Base-by-base conservation (phyloP, 2,113 vertebrate genomes). In the Vombatus ursinus region DNA sequence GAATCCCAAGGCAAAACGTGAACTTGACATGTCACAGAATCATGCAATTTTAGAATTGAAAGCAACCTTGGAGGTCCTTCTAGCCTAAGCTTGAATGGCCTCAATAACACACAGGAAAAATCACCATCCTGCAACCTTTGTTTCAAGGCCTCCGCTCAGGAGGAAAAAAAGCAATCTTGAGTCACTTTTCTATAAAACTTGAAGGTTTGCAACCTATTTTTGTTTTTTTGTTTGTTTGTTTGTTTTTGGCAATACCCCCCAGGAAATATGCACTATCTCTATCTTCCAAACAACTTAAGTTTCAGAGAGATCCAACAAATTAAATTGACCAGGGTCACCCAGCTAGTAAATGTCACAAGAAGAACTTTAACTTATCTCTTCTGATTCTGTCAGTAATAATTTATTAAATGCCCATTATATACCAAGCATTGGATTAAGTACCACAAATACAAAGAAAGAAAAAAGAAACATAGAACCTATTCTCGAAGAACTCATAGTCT, bases 341-440 rank as follows among this genome's bases (percentile, higher is more conserved):
- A n/a, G 4, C 37, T 77, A 57, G 9, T 57, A 54, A 68, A 28
- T 31, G 11, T 77, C 37, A n/a, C 0, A 77, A 77, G 61, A n/a
- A 57, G 23, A 26, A 77, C 28, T 61, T 77, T n/a, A 77, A n/a
- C 31, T 37, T 68, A n/a, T n/a, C 5, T 77, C 61, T 77, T 77
- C 5, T n/a, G 61, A 77, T 77, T 77, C 4, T 5, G 14, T 95
- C 53, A 54, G 57, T 44, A 50, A 94, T 61, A 96, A 91, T 89
- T 92, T 95, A 90, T 37, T 89, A 47, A 97, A 90, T 19, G 52
- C 51, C 4, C 61, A 90, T 49, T 92, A 91, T 94, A 25, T 95
- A 95, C 77, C 90, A 25, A 94, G n/a, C 37, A 77, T 51, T 91
- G 25, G 54, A 2, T 28, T 95, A 77, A 57, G 22, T 50, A 52